phyloP scores from a whole-genome alignment of 2,113 vertebrate species.

The Meleagris gallopavo region DNA sequence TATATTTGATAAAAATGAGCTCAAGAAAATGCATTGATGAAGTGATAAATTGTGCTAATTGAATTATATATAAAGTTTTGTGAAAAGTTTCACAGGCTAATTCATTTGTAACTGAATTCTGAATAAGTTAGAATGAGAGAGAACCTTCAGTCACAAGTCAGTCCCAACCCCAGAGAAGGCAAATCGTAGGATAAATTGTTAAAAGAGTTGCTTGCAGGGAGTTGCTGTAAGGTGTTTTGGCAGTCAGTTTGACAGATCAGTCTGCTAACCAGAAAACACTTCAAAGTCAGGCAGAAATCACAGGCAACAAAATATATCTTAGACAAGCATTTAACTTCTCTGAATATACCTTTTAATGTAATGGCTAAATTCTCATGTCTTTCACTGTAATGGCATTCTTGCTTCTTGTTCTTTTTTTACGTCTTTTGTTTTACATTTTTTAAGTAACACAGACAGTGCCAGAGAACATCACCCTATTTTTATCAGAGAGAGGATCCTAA shows the following conservation, averaged over 20 bases:
- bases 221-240: not conserved
- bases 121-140: not conserved
- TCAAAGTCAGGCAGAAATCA: not conserved
- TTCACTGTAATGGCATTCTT: not conserved
- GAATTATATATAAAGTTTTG: not conserved
- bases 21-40: not conserved
- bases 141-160: not conserved
- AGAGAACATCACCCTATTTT: not conserved
- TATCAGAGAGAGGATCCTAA: not conserved
- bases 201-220: not conserved
- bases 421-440: not conserved
- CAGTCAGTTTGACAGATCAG: not conserved
- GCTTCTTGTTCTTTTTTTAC: not conserved
- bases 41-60: not conserved
- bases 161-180: not conserved
- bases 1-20: not conserved
- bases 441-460: not conserved
- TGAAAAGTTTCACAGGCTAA: not conserved
- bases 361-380: not conserved
- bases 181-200: not conserved
- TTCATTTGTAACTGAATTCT: not conserved
- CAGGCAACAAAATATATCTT: not conserved
- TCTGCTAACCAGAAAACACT: not conserved
- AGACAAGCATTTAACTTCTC: not conserved
- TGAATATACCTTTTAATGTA: not conserved